These are phyloP conservation scores for Rhorus exstirpatorius DNA, from an alignment of 2,888 invertebrate species.

Conservation along the genomic window DNA sequence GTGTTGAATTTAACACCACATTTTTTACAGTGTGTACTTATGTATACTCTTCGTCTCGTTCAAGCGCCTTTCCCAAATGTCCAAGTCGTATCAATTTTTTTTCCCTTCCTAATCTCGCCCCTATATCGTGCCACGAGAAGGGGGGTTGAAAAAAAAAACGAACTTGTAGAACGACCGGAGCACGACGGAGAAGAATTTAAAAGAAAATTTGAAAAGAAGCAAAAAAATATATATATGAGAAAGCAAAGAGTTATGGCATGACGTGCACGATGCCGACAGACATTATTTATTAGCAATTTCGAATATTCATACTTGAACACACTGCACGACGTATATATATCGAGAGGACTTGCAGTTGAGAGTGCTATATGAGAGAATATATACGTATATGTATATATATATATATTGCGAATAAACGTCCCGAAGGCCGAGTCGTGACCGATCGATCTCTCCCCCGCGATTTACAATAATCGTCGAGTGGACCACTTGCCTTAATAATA, in stretches of 20 bases:
- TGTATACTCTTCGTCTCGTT: neutral
- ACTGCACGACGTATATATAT: constrained; percentile 56
- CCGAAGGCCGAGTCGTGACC: constrained; percentile 72
- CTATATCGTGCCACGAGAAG: neutral
- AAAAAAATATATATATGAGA: too few species aligned
- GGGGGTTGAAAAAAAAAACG: neutral
- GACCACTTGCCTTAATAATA: constrained; percentile 71
- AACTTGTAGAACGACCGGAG: neutral
- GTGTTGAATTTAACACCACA: too few species aligned
- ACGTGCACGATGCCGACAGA: constrained; percentile 67
- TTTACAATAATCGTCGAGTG: constrained; percentile 71
- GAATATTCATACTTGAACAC: constrained; percentile 67
- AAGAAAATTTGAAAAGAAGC: constrained; percentile 32
- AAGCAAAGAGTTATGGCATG: constrained; percentile 67
- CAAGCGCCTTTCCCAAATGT: neutral
- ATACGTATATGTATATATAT: constrained; percentile 32
- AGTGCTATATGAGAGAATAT: constrained; percentile 26
- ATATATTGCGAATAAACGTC: constrained; percentile 61
- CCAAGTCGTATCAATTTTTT: neutral
- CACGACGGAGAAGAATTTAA: constrained; percentile 1
- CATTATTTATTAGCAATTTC: constrained; percentile 73
- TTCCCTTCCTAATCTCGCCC: neutral
- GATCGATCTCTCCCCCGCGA: constrained; percentile 71
- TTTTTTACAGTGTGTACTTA: too few species aligned
- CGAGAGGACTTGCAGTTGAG: constrained; percentile 44